Conservation (phyloP, 1,140 invertebrate species). For the Atta colombica region DNA sequence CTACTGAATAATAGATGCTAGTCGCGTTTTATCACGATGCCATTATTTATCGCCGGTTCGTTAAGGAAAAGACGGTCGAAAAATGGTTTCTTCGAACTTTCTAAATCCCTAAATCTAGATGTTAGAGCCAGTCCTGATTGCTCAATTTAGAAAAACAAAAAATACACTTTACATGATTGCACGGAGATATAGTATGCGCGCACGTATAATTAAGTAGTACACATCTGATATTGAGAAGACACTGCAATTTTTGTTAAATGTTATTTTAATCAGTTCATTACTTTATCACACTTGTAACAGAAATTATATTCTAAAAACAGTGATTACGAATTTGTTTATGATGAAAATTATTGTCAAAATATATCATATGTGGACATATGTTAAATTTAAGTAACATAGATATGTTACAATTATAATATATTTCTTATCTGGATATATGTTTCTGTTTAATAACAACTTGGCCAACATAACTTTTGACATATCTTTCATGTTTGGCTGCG, state of each 20-base stretch:
- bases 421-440: not conserved
- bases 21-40: slow-evolving; percentile 22
- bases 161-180: not conserved
- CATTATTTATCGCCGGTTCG: slow-evolving; percentile 43
- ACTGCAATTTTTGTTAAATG: not conserved
- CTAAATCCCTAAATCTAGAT: slow-evolving; percentile 9
- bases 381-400: not conserved
- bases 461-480: no score
- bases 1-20: slow-evolving; percentile 41
- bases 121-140: not conserved
- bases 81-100: not conserved
- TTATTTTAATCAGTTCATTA: not conserved
- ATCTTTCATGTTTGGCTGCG: no score
- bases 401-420: not conserved
- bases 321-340: not conserved
- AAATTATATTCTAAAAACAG: not conserved
- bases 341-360: not conserved
- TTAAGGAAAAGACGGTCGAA: slow-evolving; percentile 28
- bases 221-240: not conserved
- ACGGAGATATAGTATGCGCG: not conserved
- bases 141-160: not conserved
- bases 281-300: not conserved
- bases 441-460: no score
- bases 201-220: not conserved
- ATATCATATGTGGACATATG: not conserved